Percentiles rank a stretch among this genome's conserved stretches.
phyloP scores from a whole-genome alignment of 2,113 vertebrate genomes.

The Aldabrachelys gigantea region DNA sequence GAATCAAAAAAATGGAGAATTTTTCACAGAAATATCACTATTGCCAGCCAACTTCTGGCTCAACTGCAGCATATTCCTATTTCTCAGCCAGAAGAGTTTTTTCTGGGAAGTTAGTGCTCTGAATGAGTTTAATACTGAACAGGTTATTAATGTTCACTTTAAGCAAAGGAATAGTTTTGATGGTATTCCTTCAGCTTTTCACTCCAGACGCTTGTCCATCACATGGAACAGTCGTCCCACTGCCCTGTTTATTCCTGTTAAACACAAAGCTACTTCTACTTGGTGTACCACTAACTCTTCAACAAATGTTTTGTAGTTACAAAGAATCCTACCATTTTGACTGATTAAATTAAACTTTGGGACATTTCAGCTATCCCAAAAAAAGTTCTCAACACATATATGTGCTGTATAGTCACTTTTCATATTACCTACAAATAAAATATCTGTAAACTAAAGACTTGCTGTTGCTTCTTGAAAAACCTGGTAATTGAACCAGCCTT shows the following conservation, averaged over 20 bases:
- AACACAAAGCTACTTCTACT: background rate
- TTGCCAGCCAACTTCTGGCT: background rate
- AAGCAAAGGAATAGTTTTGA: background rate
- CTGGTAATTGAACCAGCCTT: constrained; percentile 51
- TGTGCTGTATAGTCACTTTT: background rate
- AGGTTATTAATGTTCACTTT: background rate
- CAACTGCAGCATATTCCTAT: background rate
- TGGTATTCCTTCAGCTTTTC: background rate
- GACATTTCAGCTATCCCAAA: constrained; percentile 15
- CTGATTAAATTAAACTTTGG: constrained; percentile 31
- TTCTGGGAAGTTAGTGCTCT: background rate
- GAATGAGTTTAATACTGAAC: background rate
- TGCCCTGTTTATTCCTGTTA: constrained; percentile 14
- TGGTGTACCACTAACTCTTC: background rate
- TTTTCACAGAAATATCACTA: background rate
- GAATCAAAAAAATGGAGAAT: background rate
- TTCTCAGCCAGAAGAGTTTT: background rate
- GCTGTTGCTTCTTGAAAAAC: constrained; percentile 44
- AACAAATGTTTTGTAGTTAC: background rate
- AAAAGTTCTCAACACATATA: background rate
- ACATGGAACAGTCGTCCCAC: background rate
- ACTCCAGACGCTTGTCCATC: constrained; percentile 8
- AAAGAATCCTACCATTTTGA: background rate
- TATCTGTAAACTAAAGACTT: constrained; percentile 51
- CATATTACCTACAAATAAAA: constrained; percentile 33